Conservation (phyloP, 2,113 vertebrate genomes). For the Corythoichthys intestinalis region DNA sequence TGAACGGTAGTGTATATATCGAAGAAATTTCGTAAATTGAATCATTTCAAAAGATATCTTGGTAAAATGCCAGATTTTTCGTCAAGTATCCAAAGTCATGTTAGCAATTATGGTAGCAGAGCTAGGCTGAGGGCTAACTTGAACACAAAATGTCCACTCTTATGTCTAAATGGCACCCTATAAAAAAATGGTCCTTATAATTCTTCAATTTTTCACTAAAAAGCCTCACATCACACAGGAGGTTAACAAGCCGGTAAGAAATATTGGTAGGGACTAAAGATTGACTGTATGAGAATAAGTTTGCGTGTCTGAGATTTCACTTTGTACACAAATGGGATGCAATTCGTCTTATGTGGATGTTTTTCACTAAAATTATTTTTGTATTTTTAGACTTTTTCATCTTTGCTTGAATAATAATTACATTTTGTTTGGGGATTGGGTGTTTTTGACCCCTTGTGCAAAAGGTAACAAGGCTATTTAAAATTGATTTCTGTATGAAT, state of each 20-base stretch:
- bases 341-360: conserved; percentile 25
- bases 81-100: too few species aligned
- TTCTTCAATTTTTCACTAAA: conserved; percentile 11
- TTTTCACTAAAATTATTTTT: conserved; percentile 27
- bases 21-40: too few species aligned
- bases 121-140: too few species aligned
- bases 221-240: conserved; percentile 7
- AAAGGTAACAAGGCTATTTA: conserved; percentile 6
- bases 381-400: conserved; percentile 30
- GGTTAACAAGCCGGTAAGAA: conserved; percentile 16
- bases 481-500: conserved; percentile 8
- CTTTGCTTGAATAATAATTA: conserved; percentile 30
- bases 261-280: conserved; percentile 2
- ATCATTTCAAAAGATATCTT: too few species aligned
- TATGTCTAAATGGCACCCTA: too few species aligned
- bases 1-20: too few species aligned
- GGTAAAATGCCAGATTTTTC: too few species aligned
- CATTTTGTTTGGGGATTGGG: conserved; percentile 18
- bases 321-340: conserved; percentile 45
- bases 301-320: conserved; percentile 54
- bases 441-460: conserved; percentile 23
- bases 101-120: too few species aligned
- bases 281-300: conserved; percentile 14
- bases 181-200: not conserved
- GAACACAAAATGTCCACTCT: too few species aligned